phyloP scores from a whole-genome alignment of 2,113 vertebrate species.

The Chamaea fasciata region DNA sequence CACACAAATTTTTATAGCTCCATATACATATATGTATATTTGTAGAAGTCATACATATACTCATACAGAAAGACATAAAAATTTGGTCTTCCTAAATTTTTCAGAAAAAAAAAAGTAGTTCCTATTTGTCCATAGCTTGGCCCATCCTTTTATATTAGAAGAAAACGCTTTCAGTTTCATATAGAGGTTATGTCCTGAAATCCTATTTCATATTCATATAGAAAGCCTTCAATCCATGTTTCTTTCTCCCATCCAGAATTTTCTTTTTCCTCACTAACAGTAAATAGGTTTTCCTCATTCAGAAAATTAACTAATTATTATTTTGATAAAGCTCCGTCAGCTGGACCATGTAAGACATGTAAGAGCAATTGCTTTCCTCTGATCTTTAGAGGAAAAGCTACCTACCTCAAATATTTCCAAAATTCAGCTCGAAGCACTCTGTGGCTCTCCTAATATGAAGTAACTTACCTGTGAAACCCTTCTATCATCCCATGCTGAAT shows the following conservation, averaged over 20 bases:
- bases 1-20: neutral
- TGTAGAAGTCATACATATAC: neutral
- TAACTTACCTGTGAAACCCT: neutral
- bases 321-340: neutral
- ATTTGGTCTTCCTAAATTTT: neutral
- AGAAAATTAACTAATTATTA: neutral
- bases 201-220: neutral
- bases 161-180: neutral
- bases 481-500: neutral
- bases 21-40: neutral
- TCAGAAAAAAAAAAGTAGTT: neutral
- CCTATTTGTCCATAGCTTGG: neutral
- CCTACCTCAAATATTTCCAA: neutral
- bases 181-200: neutral
- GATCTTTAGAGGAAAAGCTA: neutral
- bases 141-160: neutral
- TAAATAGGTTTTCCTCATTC: neutral
- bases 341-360: rapidly evolving
- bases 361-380: neutral
- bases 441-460: neutral
- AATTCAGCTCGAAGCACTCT: neutral
- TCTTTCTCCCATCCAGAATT: neutral
- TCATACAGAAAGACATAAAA: neutral
- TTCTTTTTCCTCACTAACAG: neutral
- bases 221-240: neutral